A percentile compares a stretch with the other conserved stretches of the same genome.
These are phyloP conservation scores for Heliornis fulica DNA, from an alignment of 2,113 vertebrate species.

Conservation along the genomic window DNA sequence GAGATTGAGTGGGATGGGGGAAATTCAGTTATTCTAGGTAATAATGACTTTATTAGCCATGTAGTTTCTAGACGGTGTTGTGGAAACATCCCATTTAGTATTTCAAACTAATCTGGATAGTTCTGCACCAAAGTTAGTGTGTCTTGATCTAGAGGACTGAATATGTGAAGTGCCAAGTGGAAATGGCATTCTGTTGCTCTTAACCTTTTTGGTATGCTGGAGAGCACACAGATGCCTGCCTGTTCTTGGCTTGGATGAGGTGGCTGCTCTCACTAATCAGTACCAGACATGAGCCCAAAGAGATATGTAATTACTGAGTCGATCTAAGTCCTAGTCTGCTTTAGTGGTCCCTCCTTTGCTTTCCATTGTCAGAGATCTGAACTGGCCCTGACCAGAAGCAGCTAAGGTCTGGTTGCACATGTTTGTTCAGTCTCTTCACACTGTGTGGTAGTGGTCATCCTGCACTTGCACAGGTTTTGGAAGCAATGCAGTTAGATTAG, in stretches of 20 bases:
- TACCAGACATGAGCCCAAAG: not conserved
- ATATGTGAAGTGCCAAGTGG: not conserved
- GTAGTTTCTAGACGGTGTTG: not conserved
- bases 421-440: not conserved
- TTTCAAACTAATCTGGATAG: not conserved
- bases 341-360: not conserved
- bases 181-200: not conserved
- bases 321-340: not conserved
- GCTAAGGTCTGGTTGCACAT: rapidly evolving
- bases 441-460: not conserved
- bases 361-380: not conserved
- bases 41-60: not conserved
- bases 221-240: not conserved
- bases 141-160: not conserved
- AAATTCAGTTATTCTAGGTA: not conserved
- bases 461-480: not conserved
- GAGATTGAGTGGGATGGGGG: not conserved
- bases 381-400: not conserved
- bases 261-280: not conserved
- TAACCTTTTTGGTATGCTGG: not conserved
- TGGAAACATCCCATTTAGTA: not conserved
- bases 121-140: not conserved
- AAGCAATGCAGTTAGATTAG: not conserved
- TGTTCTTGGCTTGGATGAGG: not conserved
- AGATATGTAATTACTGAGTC: not conserved